phyloP scores from a whole-genome alignment of 2,888 invertebrate species.

The Margaritifera margaritifera region DNA sequence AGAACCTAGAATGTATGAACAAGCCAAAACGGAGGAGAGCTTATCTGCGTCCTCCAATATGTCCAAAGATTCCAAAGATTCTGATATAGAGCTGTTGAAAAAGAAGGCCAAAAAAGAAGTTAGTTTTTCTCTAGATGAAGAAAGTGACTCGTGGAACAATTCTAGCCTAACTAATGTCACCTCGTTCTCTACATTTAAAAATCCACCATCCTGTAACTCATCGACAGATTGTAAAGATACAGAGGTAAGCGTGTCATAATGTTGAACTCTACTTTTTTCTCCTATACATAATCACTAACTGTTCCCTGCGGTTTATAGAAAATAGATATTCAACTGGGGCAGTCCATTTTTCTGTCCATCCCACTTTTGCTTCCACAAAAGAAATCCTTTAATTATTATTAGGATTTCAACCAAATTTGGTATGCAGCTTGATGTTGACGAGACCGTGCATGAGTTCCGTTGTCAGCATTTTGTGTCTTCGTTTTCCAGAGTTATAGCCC shows the following conservation, averaged over 20 bases:
- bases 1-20: slow-evolving; percentile 33
- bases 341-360: too few relatives aligned
- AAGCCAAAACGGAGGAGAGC: slow-evolving; percentile 35
- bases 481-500: too few relatives aligned
- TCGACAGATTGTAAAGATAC: slow-evolving; percentile 50
- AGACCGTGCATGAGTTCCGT: too few relatives aligned
- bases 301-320: too few relatives aligned
- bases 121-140: slow-evolving; percentile 61
- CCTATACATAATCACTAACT: too few relatives aligned
- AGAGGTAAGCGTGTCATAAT: slow-evolving; percentile 43
- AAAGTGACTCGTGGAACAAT: slow-evolving; percentile 46
- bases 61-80: slow-evolving; percentile 36
- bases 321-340: too few relatives aligned
- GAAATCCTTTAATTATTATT: too few relatives aligned
- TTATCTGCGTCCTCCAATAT: slow-evolving; percentile 39
- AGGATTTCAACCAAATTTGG: too few relatives aligned
- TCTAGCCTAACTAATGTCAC: slow-evolving; percentile 55
- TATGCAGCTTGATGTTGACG: too few relatives aligned
- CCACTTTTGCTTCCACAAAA: too few relatives aligned
- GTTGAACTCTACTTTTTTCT: not conserved
- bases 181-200: slow-evolving; percentile 57
- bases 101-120: slow-evolving; percentile 61
- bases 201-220: slow-evolving; percentile 37
- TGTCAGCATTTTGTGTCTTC: too few relatives aligned
- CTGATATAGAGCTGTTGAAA: slow-evolving; percentile 49